These are phyloP conservation scores for Meliscaeva auricollis DNA, from an alignment of 2,888 invertebrate genomes.

Conservation along the genomic window DNA sequence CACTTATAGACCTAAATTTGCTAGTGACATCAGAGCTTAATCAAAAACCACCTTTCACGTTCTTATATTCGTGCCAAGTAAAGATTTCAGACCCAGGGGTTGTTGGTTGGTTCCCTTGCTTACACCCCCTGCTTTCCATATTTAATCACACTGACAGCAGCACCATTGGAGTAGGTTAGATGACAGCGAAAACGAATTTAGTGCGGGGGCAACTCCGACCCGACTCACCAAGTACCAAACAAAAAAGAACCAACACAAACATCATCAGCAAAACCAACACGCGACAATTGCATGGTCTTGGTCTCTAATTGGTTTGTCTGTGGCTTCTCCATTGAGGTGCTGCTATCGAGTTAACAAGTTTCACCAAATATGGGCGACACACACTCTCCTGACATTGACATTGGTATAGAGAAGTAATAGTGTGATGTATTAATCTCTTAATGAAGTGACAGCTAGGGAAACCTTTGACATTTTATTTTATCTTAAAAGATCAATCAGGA, in stretches of 20 bases:
- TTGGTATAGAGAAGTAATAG: slow-evolving; percentile 15
- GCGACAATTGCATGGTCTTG: slow-evolving; percentile 58
- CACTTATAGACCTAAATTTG: slow-evolving; percentile 6
- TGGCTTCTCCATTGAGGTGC: slow-evolving; percentile 15
- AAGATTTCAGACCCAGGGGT: slow-evolving; percentile 17
- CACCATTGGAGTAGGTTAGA: slow-evolving; percentile 24
- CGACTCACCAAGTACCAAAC: neutral
- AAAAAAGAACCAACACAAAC: slow-evolving; percentile 29
- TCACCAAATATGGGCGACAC: slow-evolving; percentile 50
- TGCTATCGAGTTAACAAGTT: slow-evolving; percentile 1
- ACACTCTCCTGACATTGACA: slow-evolving; percentile 58
- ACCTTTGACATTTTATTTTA: slow-evolving; percentile 36
- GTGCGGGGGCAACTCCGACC: slow-evolving; percentile 42
- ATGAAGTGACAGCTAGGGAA: slow-evolving; percentile 51
- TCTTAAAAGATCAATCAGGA: slow-evolving; percentile 53
- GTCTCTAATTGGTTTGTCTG: slow-evolving; percentile 66
- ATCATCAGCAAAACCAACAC: slow-evolving; percentile 42
- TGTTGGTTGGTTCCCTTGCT: slow-evolving; percentile 11
- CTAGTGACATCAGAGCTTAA: slow-evolving; percentile 61
- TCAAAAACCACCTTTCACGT: slow-evolving; percentile 44
- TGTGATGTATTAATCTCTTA: slow-evolving; percentile 56
- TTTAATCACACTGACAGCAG: slow-evolving; percentile 67
- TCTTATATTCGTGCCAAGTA: slow-evolving; percentile 34
- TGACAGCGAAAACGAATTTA: slow-evolving; percentile 52
- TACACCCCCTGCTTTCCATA: slow-evolving; percentile 48